These are phyloP conservation scores for Lacerta agilis DNA, from an alignment of 2,797 vertebrate species.

Conservation along the genomic window DNA sequence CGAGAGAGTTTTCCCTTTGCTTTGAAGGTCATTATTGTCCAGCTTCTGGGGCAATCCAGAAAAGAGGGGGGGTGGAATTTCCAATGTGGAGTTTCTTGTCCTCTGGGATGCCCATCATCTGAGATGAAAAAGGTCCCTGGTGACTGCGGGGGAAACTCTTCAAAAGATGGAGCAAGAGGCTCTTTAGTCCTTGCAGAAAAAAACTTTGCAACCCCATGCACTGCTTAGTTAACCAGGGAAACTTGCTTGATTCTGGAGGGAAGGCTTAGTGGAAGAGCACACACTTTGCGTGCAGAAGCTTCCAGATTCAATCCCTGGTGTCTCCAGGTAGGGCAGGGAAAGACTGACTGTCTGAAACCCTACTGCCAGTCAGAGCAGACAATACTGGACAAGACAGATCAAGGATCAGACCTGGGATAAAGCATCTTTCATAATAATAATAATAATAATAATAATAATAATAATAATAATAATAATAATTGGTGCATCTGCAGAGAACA, in stretches of 20 bases:
- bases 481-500: neutral
- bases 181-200: neutral
- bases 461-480: no score
- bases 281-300: neutral
- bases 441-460: no score
- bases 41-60: neutral
- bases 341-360: neutral
- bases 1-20: neutral
- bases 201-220: neutral
- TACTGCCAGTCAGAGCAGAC: neutral
- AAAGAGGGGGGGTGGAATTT: neutral
- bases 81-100: neutral
- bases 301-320: neutral
- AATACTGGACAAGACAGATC: neutral
- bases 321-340: no score
- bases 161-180: neutral
- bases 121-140: neutral
- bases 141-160: no score
- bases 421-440: no score
- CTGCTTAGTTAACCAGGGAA: neutral
- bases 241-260: no score
- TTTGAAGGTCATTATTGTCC: slow-evolving; percentile 10
- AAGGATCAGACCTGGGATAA: neutral
- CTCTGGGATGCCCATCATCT: neutral
- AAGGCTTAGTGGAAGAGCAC: neutral